phyloP scores from a whole-genome alignment of 1,140 invertebrate species.

The Megathymus violae region DNA sequence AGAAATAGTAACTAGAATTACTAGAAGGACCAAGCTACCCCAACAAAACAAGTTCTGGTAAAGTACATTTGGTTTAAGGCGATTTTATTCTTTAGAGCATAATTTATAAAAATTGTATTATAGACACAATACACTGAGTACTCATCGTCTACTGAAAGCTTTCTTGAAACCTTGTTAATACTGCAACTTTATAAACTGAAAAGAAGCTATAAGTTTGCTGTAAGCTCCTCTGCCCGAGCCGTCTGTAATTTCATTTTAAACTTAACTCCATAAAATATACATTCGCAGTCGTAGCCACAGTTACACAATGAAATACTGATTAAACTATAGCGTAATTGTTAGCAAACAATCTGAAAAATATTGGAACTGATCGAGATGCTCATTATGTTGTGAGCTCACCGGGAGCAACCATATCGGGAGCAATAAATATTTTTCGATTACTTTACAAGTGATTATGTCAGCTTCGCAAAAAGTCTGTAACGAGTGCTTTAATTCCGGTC shows the following conservation, averaged over 20 bases:
- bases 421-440: conserved; percentile 62
- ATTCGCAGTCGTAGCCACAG: not conserved
- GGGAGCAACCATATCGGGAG: conserved; percentile 53
- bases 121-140: conserved; percentile 14
- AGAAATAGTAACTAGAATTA: not conserved
- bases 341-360: conserved; percentile 10
- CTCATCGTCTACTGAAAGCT: conserved; percentile 41
- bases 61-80: conserved; percentile 4
- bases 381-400: conserved; percentile 37
- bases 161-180: conserved; percentile 45
- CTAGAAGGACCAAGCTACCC: not conserved
- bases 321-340: not conserved
- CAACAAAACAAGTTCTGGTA: not conserved
- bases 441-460: conserved; percentile 63
- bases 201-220: conserved; percentile 44
- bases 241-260: conserved; percentile 38
- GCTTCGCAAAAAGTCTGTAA: conserved; percentile 69
- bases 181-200: conserved; percentile 51
- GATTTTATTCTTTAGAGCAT: conserved; percentile 14
- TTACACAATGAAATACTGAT: not conserved
- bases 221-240: conserved; percentile 37
- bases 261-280: conserved; percentile 35
- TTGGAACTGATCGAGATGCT: conserved; percentile 11
- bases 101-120: conserved; percentile 29
- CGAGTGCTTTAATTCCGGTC: conserved; percentile 63